Evolutionary conservation across 2,888 invertebrate genomes (phyloP).

Genomic region (Xanthorhoe spadicearia): DNA sequence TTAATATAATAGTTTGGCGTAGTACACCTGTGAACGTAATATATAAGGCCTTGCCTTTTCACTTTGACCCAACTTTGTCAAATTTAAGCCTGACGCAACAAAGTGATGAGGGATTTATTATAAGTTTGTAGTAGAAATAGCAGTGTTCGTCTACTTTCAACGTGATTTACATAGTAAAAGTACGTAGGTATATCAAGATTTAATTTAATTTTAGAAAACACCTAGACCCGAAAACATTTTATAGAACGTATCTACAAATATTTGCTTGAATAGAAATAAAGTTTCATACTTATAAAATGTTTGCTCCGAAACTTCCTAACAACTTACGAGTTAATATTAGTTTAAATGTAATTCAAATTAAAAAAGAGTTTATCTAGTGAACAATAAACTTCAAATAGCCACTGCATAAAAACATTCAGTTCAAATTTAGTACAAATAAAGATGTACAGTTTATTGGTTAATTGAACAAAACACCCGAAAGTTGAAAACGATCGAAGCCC

Average conservation of each 20-base stretch:
- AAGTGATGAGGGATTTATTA: conserved; percentile 40
- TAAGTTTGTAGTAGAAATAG: not conserved
- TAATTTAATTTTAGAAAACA: no score
- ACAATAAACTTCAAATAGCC: not conserved
- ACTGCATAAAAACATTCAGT: not conserved
- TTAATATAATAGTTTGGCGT: conserved; percentile 32
- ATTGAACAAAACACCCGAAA: conserved; percentile 25
- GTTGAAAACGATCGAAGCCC: conserved; percentile 29
- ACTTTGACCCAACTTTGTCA: conserved; percentile 51
- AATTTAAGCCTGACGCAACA: conserved; percentile 47
- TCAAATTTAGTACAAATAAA: conserved; percentile 5
- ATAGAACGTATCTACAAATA: no score
- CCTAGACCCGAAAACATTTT: no score
- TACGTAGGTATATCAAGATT: no score
- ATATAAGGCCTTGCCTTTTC: conserved; percentile 56
- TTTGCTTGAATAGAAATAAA: no score
- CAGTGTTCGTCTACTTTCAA: no score
- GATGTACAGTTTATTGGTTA: conserved; percentile 42
- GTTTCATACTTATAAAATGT: no score
- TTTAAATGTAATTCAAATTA: not conserved
- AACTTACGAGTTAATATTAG: no score
- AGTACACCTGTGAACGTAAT: conserved; percentile 56
- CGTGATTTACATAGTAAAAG: no score
- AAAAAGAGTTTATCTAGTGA: not conserved
- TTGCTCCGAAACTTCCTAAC: no score